Conservation (phyloP, 30 jellyfish, hydroid and myxozoan genomes). For the Aurelia aurita region DNA sequence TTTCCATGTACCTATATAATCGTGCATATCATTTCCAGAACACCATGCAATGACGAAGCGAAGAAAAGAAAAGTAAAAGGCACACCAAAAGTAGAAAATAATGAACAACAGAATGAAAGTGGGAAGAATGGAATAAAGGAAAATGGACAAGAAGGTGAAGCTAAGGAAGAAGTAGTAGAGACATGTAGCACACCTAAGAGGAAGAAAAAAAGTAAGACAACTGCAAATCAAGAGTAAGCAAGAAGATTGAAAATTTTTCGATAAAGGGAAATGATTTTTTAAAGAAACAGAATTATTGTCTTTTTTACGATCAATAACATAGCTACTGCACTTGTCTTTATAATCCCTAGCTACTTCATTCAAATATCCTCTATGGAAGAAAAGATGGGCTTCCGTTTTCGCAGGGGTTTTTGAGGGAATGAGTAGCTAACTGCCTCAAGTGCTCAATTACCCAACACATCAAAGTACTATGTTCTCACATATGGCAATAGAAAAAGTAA, state of each 20-base stretch:
- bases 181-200: not conserved
- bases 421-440: too few relatives aligned
- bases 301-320: too few relatives aligned
- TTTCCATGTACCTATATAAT: not conserved
- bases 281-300: too few relatives aligned
- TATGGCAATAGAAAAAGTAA: too few relatives aligned
- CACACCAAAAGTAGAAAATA: not conserved
- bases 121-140: not conserved
- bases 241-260: not conserved
- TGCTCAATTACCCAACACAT: too few relatives aligned
- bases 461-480: too few relatives aligned
- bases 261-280: too few relatives aligned
- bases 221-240: not conserved
- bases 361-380: too few relatives aligned
- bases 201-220: slow-evolving; percentile 29
- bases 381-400: too few relatives aligned
- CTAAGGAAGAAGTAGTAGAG: not conserved
- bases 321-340: too few relatives aligned
- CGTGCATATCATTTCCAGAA: not conserved
- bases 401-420: too few relatives aligned
- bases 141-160: not conserved
- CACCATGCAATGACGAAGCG: not conserved
- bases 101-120: not conserved
- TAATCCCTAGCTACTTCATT: too few relatives aligned
- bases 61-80: slow-evolving; percentile 8